Conservation (phyloP, 2,797 vertebrate genomes). For the Manis javanica region DNA sequence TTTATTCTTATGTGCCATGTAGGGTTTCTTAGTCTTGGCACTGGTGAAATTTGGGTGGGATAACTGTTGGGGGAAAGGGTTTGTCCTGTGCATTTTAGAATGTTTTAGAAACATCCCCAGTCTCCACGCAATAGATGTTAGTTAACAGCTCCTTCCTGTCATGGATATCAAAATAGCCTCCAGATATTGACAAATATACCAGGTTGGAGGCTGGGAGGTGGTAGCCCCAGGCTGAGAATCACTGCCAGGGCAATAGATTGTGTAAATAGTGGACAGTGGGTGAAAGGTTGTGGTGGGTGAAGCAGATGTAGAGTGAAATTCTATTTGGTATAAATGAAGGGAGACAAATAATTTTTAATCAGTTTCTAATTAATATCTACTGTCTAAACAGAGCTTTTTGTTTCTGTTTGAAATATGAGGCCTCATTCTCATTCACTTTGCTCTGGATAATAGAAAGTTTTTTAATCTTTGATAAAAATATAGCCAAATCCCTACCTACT, state of each 20-base stretch:
- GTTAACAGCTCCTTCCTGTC: not conserved
- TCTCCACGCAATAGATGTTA: not conserved
- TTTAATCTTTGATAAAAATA: slow-evolving; percentile 4
- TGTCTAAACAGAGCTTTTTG: not conserved
- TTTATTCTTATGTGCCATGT: not conserved
- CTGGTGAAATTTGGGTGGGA: not conserved
- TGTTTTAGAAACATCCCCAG: not conserved
- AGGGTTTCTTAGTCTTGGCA: not conserved
- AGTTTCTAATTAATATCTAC: not conserved
- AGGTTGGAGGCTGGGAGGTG: not conserved
- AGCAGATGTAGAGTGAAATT: not conserved
- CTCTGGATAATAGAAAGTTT: not conserved
- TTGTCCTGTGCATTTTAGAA: not conserved
- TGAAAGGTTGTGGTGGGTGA: not conserved
- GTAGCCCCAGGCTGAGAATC: not conserved
- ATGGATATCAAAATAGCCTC: not conserved
- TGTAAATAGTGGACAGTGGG: not conserved
- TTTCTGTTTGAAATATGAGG: not conserved
- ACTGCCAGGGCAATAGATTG: not conserved
- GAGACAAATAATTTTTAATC: not conserved
- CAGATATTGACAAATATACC: not conserved
- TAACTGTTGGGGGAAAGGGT: not conserved
- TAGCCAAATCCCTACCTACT: slow-evolving; percentile 15
- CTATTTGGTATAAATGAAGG: not conserved
- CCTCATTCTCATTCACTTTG: not conserved